A percentile compares a stretch with the other conserved stretches of the same genome.
phyloP scores from a whole-genome alignment of 2,888 invertebrate species.

The Serripes groenlandicus region DNA sequence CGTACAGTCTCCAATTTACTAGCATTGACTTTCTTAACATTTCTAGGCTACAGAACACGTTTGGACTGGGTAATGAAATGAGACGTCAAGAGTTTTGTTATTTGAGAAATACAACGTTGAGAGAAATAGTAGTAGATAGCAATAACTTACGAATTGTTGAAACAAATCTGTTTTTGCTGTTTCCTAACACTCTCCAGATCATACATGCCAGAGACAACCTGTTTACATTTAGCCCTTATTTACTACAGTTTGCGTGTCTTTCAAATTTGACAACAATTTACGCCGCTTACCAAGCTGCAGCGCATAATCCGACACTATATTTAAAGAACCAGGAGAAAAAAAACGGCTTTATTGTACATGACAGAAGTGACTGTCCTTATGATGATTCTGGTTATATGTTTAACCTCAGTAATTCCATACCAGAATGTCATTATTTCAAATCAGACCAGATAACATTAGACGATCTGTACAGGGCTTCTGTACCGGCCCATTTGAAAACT shows the following conservation, averaged over 20 bases:
- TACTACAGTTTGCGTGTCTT: constrained; percentile 38
- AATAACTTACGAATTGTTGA: constrained; percentile 44
- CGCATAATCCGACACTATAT: constrained; percentile 1
- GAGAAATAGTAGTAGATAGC: constrained; percentile 33
- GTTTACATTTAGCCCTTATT: constrained; percentile 51
- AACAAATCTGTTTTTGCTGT: constrained; percentile 23
- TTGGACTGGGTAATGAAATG: constrained; percentile 27
- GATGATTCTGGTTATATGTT: constrained; percentile 14
- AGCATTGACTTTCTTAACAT: constrained; percentile 41
- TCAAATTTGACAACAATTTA: constrained; percentile 8
- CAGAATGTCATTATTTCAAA: constrained; percentile 21
- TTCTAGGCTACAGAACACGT: constrained; percentile 42
- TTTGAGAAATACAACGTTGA: constrained; percentile 46
- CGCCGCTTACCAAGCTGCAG: constrained; percentile 10
- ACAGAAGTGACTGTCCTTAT: constrained; percentile 10
- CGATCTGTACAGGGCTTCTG: neutral
- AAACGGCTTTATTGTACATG: neutral
- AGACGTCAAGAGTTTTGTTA: constrained; percentile 44
- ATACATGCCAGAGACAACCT: constrained; percentile 35
- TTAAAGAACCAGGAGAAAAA: neutral
- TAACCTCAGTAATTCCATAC: constrained; percentile 11
- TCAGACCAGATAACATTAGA: neutral
- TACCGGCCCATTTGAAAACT: constrained; percentile 4
- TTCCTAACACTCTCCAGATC: constrained; percentile 32
- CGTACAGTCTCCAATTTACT: constrained; percentile 55